These are phyloP conservation scores for Dasypus novemcinctus DNA, from an alignment of 2,113 vertebrate genomes.

Conservation along the genomic window DNA sequence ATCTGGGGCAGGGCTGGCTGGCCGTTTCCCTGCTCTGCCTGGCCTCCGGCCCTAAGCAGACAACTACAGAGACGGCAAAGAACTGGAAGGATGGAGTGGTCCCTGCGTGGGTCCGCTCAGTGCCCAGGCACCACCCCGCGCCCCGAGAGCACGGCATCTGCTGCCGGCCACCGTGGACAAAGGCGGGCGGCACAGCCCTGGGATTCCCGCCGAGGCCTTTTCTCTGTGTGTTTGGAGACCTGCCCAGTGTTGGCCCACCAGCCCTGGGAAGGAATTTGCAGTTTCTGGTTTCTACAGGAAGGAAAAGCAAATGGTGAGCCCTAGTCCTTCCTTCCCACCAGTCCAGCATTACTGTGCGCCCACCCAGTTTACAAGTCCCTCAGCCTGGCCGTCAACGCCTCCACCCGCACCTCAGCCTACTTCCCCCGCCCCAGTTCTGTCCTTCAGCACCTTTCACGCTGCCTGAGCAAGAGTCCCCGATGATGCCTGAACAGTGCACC, in stretches of 20 bases:
- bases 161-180: conserved; percentile 17
- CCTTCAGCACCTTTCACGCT: background rate
- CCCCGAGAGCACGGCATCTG: background rate
- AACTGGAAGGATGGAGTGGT: background rate
- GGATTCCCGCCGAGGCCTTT: conserved; percentile 39
- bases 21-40: background rate
- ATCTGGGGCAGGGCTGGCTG: background rate
- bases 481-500: background rate
- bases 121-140: background rate
- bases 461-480: background rate
- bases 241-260: conserved; percentile 49
- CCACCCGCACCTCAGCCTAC: background rate
- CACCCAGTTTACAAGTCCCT: background rate
- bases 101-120: background rate
- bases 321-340: background rate
- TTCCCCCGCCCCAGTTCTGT: background rate
- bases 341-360: background rate
- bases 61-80: background rate
- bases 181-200: background rate
- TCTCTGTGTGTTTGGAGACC: conserved; percentile 43
- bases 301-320: background rate
- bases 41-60: background rate
- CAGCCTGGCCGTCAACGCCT: background rate
- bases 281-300: conserved; percentile 46
- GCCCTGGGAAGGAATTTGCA: conserved; percentile 66